phyloP scores from a whole-genome alignment of 2,797 vertebrate species.

The Gymnodraco acuticeps region DNA sequence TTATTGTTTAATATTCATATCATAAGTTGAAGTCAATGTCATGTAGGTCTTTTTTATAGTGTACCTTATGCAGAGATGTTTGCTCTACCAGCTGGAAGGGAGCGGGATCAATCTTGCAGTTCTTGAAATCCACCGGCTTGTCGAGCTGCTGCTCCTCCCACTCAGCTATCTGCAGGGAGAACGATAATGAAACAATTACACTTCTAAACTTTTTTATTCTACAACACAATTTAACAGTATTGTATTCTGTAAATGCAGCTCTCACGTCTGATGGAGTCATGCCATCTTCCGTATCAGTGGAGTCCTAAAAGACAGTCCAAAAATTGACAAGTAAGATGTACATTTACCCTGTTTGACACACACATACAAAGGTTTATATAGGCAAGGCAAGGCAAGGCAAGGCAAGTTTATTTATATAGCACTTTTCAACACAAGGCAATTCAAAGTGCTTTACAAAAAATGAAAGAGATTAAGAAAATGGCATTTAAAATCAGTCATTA shows the following conservation, averaged over 20 bases:
- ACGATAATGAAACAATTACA: background rate
- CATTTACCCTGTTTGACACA: background rate
- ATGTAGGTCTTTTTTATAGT: background rate
- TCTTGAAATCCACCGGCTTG: conserved; percentile 93
- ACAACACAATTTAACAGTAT: background rate
- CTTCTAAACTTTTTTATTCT: background rate
- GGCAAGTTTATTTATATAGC: too few species aligned
- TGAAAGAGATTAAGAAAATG: too few species aligned
- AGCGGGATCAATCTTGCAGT: conserved; percentile 96
- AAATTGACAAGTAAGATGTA: background rate
- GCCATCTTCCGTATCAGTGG: conserved; percentile 84
- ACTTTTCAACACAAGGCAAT: too few species aligned
- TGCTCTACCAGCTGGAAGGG: conserved; percentile 98
- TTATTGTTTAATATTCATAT: background rate
- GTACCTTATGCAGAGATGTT: conserved; percentile 91
- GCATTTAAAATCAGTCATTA: too few species aligned
- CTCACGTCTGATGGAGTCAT: conserved; percentile 86
- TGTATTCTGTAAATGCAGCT: background rate
- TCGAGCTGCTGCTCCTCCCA: conserved; percentile 98
- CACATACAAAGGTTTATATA: background rate
- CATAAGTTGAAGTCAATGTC: background rate
- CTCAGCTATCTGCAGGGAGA: conserved; percentile 87
- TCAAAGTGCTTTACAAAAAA: too few species aligned
- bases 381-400: too few species aligned
- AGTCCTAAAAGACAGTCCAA: conserved; percentile 74